Base-by-base conservation (phyloP, 2,888 invertebrate genomes). In the Ornithoptera alexandrae region DNA sequence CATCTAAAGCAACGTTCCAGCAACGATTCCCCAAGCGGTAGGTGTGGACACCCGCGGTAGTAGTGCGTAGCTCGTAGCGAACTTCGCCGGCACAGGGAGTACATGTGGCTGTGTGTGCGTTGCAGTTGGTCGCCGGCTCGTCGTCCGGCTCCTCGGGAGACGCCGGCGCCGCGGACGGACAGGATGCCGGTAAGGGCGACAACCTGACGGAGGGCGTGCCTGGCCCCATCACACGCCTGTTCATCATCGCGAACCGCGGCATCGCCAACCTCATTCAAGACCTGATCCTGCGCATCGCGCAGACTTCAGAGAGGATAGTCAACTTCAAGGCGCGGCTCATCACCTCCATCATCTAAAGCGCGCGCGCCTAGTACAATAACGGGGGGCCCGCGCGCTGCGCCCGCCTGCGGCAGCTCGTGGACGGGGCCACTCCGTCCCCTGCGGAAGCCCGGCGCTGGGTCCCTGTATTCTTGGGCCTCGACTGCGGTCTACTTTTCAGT, bases 311-410 rank as follows among this genome's bases (percentile, higher is more conserved):
- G 92, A 95, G 96, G 90, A 95, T 97, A 93, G 97, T 97, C 84
- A 97, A 97, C 95, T 97, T 97, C 95, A 97, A 97, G 94, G 97
- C 97, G 87, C 95, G 97, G 93, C 94, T 97, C 84, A 96, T 97
- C 90, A 97, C 97, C 82, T 96, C 97, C 79, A 95, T 97, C 90
- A 97, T 97, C 92, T 97, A 97, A 94, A 74, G 84, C 78, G 84
- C 76, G 65, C 71, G 82, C 79, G 77, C 80, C 77, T 88, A 87
- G 88, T 85, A 81, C 85, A 88, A 83, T 77, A 70, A 72, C 75
- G 76, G 72, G 76, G 74, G 78, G 74, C 76, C 73, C 74, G 75
- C 74, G 72, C 69, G 59, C 22, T 59, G 15, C 50, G 17, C 50
- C 17, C 18, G 50, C 50, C 57, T 7, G 57, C 57, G 57, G 20